phyloP scores from a whole-genome alignment of 2,888 invertebrate genomes.

The Dynastes maya region DNA sequence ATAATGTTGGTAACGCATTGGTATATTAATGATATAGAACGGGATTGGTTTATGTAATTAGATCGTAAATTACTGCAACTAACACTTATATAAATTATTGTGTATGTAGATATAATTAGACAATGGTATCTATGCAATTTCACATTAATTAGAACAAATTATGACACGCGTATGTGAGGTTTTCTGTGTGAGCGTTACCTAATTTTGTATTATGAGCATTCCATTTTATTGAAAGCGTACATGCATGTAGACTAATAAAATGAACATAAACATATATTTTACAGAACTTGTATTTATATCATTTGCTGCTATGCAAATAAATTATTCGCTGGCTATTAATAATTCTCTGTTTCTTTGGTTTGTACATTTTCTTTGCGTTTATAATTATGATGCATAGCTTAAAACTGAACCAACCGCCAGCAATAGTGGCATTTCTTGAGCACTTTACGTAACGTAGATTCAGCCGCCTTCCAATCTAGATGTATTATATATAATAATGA shows the following conservation, averaged over 20 bases:
- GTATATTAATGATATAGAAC: constrained; percentile 29
- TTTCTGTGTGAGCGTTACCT: constrained; percentile 5
- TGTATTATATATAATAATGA: too few species aligned
- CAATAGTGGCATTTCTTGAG: too few species aligned
- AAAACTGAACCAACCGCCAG: too few species aligned
- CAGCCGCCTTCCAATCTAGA: too few species aligned
- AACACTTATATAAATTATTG: constrained; percentile 31
- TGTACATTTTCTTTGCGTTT: too few species aligned
- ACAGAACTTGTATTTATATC: too few species aligned
- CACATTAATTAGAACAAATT: constrained; percentile 34
- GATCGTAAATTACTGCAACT: constrained; percentile 29
- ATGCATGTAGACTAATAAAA: background rate
- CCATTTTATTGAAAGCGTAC: constrained; percentile 19
- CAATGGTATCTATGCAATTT: constrained; percentile 27
- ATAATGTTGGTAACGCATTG: constrained; percentile 15
- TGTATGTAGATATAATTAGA: constrained; percentile 22
- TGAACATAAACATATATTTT: too few species aligned
- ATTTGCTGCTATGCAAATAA: too few species aligned
- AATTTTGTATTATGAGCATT: constrained; percentile 22
- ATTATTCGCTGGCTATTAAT: too few species aligned
- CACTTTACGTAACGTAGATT: too few species aligned
- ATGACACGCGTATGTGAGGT: constrained; percentile 3
- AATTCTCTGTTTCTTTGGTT: too few species aligned
- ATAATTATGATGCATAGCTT: too few species aligned
- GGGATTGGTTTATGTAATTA: constrained; percentile 39